Percentiles rank a stretch among this genome's conserved stretches.
phyloP scores from a whole-genome alignment of 2,113 vertebrate species.

The Dasyornis broadbenti region DNA sequence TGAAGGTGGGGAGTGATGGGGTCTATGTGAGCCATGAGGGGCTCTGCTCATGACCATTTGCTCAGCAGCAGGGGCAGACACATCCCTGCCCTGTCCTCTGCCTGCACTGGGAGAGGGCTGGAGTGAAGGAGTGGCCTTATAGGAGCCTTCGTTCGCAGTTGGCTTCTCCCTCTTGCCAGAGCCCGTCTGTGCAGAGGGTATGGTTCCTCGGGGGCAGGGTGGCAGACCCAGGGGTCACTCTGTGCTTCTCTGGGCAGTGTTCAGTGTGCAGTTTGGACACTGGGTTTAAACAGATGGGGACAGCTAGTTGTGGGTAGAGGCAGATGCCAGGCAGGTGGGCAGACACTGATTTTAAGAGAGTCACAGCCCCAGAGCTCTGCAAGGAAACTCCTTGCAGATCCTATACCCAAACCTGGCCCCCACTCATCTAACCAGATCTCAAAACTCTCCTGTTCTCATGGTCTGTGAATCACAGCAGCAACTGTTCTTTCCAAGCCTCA shows the following conservation, averaged over 20 bases:
- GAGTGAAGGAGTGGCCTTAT: neutral
- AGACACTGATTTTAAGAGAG: neutral
- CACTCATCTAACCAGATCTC: neutral
- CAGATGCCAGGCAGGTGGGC: neutral
- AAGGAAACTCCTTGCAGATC: neutral
- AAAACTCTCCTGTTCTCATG: neutral
- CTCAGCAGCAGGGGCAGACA: neutral
- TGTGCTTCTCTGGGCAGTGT: fast-evolving
- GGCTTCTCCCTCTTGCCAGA: neutral
- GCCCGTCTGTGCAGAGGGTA: neutral
- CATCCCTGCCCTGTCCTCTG: neutral
- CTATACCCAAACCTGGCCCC: neutral
- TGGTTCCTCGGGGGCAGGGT: fast-evolving
- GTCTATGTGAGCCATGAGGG: neutral
- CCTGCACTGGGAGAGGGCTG: neutral
- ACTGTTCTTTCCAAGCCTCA: neutral
- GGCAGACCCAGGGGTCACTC: neutral
- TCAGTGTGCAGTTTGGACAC: neutral
- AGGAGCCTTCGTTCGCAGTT: neutral
- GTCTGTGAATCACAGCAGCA: neutral
- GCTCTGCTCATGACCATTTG: neutral
- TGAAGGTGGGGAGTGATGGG: neutral
- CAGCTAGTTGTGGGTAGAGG: neutral
- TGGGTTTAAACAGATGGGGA: neutral
- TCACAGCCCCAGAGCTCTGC: neutral